A percentile compares a stretch with the other conserved stretches of the same genome.
Conservation (phyloP, 2,113 vertebrate species). For the Piprites chloris region DNA sequence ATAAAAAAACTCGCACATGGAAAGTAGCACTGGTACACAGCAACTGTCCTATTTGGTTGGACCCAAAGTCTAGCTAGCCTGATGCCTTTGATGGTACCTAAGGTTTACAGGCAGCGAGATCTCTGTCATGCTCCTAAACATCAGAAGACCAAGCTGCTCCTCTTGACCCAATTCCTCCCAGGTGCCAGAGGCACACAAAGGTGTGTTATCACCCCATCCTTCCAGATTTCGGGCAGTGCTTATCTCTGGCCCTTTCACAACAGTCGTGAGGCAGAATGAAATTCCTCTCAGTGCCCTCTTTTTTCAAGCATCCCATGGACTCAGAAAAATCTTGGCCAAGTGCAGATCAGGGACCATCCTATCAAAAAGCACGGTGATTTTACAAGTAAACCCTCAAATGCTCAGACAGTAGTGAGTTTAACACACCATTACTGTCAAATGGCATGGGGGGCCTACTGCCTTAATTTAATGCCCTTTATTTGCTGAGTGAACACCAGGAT, state of each 20-base stretch:
- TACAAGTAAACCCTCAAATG: fast-evolving
- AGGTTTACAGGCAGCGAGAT: not conserved
- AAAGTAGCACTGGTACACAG: not conserved
- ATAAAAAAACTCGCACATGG: not conserved
- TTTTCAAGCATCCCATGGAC: not conserved
- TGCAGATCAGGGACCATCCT: not conserved
- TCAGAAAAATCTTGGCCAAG: not conserved
- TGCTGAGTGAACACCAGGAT: not conserved
- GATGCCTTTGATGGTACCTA: not conserved
- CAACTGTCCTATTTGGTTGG: not conserved
- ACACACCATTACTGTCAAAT: not conserved
- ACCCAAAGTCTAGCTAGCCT: not conserved
- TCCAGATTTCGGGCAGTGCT: not conserved
- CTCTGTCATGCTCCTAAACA: not conserved
- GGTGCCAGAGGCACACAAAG: not conserved
- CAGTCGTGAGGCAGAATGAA: fast-evolving
- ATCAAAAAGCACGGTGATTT: not conserved
- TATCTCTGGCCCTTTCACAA: not conserved
- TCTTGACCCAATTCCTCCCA: not conserved
- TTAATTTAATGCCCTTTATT: not conserved
- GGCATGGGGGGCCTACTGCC: not conserved
- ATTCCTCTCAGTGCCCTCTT: not conserved
- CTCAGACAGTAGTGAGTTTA: not conserved
- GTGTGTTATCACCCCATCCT: not conserved
- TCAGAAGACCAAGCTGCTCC: not conserved